These are phyloP conservation scores for Euglossa dilemma DNA, from an alignment of 1,140 invertebrate species.

Conservation along the genomic window DNA sequence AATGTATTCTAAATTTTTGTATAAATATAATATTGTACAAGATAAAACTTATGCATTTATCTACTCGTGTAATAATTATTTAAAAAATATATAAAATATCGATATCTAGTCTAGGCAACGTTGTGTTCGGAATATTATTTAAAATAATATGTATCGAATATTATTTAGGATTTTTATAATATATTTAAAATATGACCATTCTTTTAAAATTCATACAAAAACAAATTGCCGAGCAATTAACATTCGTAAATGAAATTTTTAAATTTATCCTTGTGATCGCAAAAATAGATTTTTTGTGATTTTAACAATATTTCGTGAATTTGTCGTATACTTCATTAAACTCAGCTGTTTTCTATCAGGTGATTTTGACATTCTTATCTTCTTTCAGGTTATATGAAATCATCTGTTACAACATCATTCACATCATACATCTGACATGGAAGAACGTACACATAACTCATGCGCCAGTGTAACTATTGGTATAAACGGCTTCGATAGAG, in stretches of 20 bases:
- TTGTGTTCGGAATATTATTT: neutral
- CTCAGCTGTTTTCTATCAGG: conserved; percentile 62
- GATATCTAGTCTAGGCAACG: neutral
- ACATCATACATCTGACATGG: neutral
- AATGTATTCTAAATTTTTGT: neutral
- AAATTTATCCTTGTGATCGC: neutral
- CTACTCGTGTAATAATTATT: neutral
- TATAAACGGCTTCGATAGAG: conserved; percentile 6
- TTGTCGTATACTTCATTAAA: neutral
- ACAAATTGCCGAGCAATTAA: neutral
- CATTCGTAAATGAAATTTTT: neutral
- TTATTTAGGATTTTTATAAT: neutral
- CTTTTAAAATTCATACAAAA: neutral
- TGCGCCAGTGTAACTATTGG: conserved; percentile 7
- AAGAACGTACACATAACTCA: neutral
- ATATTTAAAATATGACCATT: neutral
- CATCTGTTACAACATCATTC: conserved; percentile 51
- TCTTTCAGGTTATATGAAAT: conserved; percentile 52
- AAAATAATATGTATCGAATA: neutral
- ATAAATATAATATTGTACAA: neutral
- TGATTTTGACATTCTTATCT: conserved; percentile 65
- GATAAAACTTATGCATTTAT: neutral
- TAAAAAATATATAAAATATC: neutral
- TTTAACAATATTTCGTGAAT: neutral
- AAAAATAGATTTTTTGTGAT: neutral